Evolutionary conservation across 2,113 vertebrate genomes (phyloP), one percentile per base, ranked within the genome.

Genomic region (Calonectris borealis): DNA sequence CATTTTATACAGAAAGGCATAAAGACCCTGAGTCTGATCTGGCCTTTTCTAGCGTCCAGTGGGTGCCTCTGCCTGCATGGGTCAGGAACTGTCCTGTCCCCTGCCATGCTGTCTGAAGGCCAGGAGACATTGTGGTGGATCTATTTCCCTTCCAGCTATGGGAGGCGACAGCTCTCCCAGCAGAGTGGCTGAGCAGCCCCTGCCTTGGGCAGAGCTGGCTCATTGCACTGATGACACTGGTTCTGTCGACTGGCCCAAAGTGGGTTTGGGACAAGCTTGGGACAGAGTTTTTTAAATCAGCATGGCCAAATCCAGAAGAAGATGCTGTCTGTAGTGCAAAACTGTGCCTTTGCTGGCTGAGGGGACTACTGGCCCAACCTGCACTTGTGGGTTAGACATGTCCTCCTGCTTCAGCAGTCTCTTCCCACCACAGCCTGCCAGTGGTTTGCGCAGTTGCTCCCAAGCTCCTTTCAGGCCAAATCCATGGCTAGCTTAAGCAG

Each of bases 361-460:
- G 40, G 18, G 20, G 21, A 68, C 79, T 44, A 11, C 58, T 46
- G 48, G 31, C 18, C 52, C 68, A 86, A 27, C 24, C 11, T 16
- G 58, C 25, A 31, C 36, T 46, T 1, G 13, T 0, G 1, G 24
- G 11, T 69, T 51, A 89, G 42, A 21, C 1, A 1, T 19, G 5
- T 71, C n/a, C 14, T 85, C 21, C 60, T 81, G 44, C 79, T 88
- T 60, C 1, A 2, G 61, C 1, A 0, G 36, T 49, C 52, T 13
- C 38, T 69, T 77, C 49, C 68, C 68, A 89, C 15, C 38, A 52
- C 60, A 70, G 65, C 49, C 64, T 64, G 54, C 64, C 54, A 60
- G n/a, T 26, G 29, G 6, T 48, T 90, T 78, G 16, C 6, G 6
- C 26, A 6, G 32, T 20, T 55, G 60, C 24, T 83, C 83, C 55